Base-by-base conservation (phyloP, 2,888 invertebrate genomes). In the Andricus quercusramuli region DNA sequence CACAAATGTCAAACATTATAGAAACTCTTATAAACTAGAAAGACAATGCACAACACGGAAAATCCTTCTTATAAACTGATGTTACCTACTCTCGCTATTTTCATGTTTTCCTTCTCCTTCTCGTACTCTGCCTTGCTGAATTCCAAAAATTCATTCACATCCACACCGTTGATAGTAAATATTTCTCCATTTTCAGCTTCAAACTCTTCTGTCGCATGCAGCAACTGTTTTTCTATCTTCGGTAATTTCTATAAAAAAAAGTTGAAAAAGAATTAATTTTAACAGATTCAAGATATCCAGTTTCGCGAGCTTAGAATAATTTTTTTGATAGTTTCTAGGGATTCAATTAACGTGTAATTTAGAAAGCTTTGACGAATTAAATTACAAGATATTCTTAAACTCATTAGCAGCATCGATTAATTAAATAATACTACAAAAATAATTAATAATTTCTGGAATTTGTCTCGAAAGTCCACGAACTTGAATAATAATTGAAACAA, bases 141-240 rank as follows among this genome's bases (percentile, higher is more conserved):
- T 25, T 94, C 92, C 86, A 97, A 95, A 15, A 94, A 92, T 68
- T 95, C 94, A 4, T 94, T 89, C 3, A 96, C 93, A 11, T 95
- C 94, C 80, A 94, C 93, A 0, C 96, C 97, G 83, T 95, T 94
- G 0, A 96, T 94, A 0, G 94, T 93, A 88, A 97, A 97, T 0
- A 93, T 91, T 17, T 90, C 92, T 0, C 94, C 94, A 56, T 94
- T 94, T 17, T 91, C 92, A 2, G 92, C 88, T 89, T 95, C 95
- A 85, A 94, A 96, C 22, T 78, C 78, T 17, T 78, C 29, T 29
- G 65, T 37, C 3, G 62, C 64, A 4, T 77, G 62, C 17, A 64
- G 29, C n/a, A 97, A 93, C 88, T 95, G 94, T 0, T 94, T 94
- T 91, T 97, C 97, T 64, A 97, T 95, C 93, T 96, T 95, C 0